These are phyloP conservation scores for Microhierax caerulescens DNA, from an alignment of 2,797 vertebrate species.

Conservation along the genomic window DNA sequence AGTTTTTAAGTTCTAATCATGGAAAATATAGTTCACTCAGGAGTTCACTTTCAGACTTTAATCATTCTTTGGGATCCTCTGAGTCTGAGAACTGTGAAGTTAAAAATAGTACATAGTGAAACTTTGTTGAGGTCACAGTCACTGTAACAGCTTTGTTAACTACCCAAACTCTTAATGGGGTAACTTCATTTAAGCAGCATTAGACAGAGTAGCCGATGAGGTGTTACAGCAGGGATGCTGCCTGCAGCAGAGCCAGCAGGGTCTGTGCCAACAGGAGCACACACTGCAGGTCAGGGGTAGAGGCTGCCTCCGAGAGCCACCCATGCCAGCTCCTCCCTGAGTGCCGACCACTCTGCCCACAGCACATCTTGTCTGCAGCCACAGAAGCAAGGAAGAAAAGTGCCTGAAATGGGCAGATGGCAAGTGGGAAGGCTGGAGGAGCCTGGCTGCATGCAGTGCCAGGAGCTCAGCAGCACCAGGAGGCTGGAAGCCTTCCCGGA, in stretches of 20 bases:
- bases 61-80: not conserved
- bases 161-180: fast-evolving
- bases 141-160: not conserved
- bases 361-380: not conserved
- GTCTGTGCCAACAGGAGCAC: not conserved
- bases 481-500: not conserved
- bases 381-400: not conserved
- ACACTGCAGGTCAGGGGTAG: not conserved
- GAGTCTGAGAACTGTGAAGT: conserved; percentile 16
- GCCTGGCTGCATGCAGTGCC: fast-evolving
- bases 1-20: conserved; percentile 35
- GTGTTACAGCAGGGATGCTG: fast-evolving
- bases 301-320: not conserved
- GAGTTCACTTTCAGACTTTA: not conserved
- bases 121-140: not conserved
- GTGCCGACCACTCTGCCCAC: not conserved
- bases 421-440: not conserved
- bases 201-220: fast-evolving
- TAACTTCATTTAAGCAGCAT: not conserved
- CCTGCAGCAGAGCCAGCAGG: not conserved
- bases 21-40: conserved; percentile 14
- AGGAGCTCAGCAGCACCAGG: not conserved
- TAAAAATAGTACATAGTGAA: not conserved
- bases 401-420: not conserved
- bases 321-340: not conserved